Conservation (phyloP, 1,140 invertebrate genomes). For the Listronotus oregonensis region DNA sequence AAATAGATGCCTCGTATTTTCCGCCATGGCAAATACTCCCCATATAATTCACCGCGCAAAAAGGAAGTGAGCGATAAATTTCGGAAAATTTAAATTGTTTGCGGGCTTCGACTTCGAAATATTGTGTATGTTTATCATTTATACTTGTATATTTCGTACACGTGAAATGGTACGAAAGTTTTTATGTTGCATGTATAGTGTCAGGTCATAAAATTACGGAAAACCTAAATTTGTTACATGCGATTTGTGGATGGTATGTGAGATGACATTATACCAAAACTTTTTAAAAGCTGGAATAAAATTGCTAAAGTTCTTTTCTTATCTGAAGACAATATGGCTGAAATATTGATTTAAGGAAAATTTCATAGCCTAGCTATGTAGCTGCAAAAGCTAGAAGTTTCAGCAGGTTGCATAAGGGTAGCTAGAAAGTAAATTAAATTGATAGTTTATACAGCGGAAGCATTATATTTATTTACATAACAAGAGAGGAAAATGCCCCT, state of each 20-base stretch:
- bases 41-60: constrained; percentile 7
- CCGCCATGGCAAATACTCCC: not conserved
- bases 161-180: constrained; percentile 14
- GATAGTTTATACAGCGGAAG: too few relatives aligned
- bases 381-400: too few relatives aligned
- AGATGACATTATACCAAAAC: too few relatives aligned
- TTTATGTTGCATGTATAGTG: constrained; percentile 12
- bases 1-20: not conserved
- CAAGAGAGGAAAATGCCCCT: too few relatives aligned
- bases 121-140: constrained; percentile 11
- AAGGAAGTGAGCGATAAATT: constrained; percentile 6
- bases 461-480: too few relatives aligned
- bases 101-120: constrained; percentile 6
- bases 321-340: too few relatives aligned
- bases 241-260: not conserved
- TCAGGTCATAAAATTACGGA: not conserved
- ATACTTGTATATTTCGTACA: not conserved
- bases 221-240: constrained; percentile 1
- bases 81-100: constrained; percentile 11
- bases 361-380: too few relatives aligned
- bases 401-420: too few relatives aligned
- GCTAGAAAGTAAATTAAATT: too few relatives aligned
- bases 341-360: too few relatives aligned
- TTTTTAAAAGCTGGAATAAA: too few relatives aligned
- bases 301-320: too few relatives aligned